phyloP scores from a whole-genome alignment of 1,140 invertebrate species.

The Steinernema feltiae region DNA sequence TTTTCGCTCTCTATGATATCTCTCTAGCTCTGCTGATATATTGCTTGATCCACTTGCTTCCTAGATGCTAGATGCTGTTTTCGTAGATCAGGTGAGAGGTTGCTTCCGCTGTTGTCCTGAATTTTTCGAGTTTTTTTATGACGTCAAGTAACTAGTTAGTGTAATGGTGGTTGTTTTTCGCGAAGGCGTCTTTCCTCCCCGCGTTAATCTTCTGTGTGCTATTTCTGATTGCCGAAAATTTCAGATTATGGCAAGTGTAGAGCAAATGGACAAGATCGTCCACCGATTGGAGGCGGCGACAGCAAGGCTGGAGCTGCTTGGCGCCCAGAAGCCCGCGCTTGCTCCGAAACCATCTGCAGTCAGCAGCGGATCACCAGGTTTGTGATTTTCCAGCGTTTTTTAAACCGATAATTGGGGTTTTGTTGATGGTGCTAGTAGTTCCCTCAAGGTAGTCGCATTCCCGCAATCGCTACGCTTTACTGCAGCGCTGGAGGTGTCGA shows the following conservation, averaged over 20 bases:
- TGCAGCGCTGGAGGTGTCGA: neutral
- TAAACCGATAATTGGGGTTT: neutral
- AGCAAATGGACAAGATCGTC: slow-evolving; percentile 43
- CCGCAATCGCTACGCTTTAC: slow-evolving; percentile 13
- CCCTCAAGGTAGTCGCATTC: neutral
- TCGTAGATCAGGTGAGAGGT: too few relatives aligned
- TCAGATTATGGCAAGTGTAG: slow-evolving; percentile 21
- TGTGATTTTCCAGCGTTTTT: neutral
- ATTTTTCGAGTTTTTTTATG: too few relatives aligned
- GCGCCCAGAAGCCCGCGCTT: slow-evolving; percentile 45
- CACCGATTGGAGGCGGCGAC: slow-evolving; percentile 49
- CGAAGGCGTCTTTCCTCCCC: neutral
- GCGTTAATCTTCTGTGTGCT: neutral
- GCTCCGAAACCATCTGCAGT: slow-evolving; percentile 47
- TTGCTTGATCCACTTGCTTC: too few relatives aligned
- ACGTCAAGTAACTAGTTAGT: too few relatives aligned
- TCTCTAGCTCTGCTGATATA: too few relatives aligned
- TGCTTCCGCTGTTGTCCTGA: too few relatives aligned
- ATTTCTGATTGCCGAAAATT: neutral
- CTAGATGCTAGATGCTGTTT: too few relatives aligned
- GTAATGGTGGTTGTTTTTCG: neutral
- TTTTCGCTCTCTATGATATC: too few relatives aligned
- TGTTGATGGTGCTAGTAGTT: neutral
- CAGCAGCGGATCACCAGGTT: slow-evolving; percentile 14
- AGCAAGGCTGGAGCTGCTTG: slow-evolving; percentile 45